Conservation (phyloP, 2,888 invertebrate genomes). For the Dugesia japonica region DNA sequence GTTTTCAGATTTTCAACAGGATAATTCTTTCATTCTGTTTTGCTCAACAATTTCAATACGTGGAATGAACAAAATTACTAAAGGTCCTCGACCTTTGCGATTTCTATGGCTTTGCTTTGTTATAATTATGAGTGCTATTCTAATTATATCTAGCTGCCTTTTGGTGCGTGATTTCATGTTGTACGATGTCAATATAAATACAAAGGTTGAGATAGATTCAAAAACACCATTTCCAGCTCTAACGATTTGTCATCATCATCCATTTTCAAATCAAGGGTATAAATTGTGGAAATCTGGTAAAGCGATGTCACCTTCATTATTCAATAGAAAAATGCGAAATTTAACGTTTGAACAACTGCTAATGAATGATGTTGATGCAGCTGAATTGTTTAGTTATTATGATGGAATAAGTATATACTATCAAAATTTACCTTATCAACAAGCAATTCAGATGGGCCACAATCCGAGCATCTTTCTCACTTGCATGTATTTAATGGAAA, state of each 20-base stretch:
- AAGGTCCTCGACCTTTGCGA: constrained; percentile 29
- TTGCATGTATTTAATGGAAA: constrained; percentile 27
- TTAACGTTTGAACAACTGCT: background rate
- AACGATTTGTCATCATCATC: constrained; percentile 33
- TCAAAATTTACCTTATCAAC: constrained; percentile 30
- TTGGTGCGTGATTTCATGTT: constrained; percentile 30
- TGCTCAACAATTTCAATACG: constrained; percentile 33
- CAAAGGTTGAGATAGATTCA: constrained; percentile 17
- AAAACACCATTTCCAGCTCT: constrained; percentile 32
- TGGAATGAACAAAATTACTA: constrained; percentile 32
- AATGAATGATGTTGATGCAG: background rate
- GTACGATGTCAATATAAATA: constrained; percentile 33
- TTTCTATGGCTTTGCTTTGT: constrained; percentile 32
- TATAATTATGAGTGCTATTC: constrained; percentile 27
- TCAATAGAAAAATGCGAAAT: constrained; percentile 26
- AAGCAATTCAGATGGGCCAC: constrained; percentile 29
- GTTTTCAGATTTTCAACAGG: background rate
- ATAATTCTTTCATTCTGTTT: constrained; percentile 29
- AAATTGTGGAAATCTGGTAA: constrained; percentile 25
- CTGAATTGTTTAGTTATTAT: constrained; percentile 14
- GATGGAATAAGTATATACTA: constrained; percentile 33
- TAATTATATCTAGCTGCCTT: constrained; percentile 31
- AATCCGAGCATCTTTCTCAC: constrained; percentile 17
- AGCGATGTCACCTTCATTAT: constrained; percentile 26
- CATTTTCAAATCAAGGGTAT: constrained; percentile 30